Conservation (phyloP, 2,888 invertebrate species). For the Troides aeacus region DNA sequence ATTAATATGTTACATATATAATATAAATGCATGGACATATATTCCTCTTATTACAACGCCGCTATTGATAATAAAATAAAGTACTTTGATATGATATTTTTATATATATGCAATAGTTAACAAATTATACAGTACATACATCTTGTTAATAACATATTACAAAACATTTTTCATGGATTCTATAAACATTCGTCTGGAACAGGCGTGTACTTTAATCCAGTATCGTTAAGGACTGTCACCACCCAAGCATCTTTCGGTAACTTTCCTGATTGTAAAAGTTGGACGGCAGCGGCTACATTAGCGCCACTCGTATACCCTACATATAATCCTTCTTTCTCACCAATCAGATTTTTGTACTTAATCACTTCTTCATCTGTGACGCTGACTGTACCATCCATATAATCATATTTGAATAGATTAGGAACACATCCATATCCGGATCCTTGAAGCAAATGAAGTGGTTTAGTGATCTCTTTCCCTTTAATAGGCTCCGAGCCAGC, state of each 20-base stretch:
- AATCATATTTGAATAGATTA: slow-evolving; percentile 60
- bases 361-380: slow-evolving; percentile 66
- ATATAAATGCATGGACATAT: no score
- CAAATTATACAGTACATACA: neutral
- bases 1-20: no score
- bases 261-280: slow-evolving; percentile 60
- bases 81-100: neutral
- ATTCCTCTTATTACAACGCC: no score
- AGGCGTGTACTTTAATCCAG: slow-evolving; percentile 69
- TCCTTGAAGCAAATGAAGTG: slow-evolving; percentile 69
- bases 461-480: slow-evolving; percentile 64
- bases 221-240: slow-evolving; percentile 64
- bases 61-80: slow-evolving; percentile 2
- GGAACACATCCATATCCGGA: slow-evolving; percentile 71
- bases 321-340: slow-evolving; percentile 66
- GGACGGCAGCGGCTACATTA: slow-evolving; percentile 69
- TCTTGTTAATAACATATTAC: neutral
- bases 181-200: slow-evolving; percentile 46
- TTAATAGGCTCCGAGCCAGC: slow-evolving; percentile 66
- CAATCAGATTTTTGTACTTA: slow-evolving; percentile 59
- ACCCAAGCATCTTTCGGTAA: slow-evolving; percentile 67
- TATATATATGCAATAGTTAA: slow-evolving; percentile 1
- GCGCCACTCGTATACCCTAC: slow-evolving; percentile 73
- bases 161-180: neutral
- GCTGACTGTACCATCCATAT: slow-evolving; percentile 63